These are phyloP conservation scores for Dryococelus australis DNA, from an alignment of 2,888 invertebrate genomes.

Conservation along the genomic window DNA sequence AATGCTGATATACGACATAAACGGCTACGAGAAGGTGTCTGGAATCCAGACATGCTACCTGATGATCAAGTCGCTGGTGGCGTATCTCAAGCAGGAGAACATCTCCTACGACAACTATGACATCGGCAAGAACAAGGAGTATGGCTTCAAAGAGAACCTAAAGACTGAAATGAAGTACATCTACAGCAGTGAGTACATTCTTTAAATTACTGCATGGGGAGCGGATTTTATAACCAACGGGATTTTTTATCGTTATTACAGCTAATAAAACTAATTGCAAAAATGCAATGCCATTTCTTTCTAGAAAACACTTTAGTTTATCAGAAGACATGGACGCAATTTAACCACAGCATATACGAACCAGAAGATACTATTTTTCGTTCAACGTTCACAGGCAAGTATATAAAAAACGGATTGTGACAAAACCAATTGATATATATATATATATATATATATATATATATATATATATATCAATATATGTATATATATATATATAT, in stretches of 20 bases:
- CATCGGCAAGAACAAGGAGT: constrained; percentile 62
- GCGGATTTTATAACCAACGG: neutral
- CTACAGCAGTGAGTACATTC: constrained; percentile 64
- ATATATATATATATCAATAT: no score
- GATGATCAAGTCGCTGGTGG: constrained; percentile 76
- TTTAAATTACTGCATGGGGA: neutral
- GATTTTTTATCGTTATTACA: neutral
- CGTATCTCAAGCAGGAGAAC: constrained; percentile 61
- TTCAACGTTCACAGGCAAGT: no score
- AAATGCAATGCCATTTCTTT: no score
- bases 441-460: no score
- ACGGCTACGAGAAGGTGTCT: constrained; percentile 71
- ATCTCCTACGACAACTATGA: constrained; percentile 68
- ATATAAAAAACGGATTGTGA: no score
- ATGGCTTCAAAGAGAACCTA: constrained; percentile 71
- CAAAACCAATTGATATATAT: no score
- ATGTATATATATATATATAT: no score
- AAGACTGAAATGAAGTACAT: constrained; percentile 67
- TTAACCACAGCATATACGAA: no score
- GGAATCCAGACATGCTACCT: constrained; percentile 80
- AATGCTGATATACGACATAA: constrained; percentile 77
- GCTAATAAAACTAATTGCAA: neutral
- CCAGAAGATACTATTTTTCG: no score
- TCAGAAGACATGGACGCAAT: no score
- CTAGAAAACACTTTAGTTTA: no score